Evolutionary conservation across 2,113 vertebrate species (phyloP).

Genomic region (Empidonax alnorum): DNA sequence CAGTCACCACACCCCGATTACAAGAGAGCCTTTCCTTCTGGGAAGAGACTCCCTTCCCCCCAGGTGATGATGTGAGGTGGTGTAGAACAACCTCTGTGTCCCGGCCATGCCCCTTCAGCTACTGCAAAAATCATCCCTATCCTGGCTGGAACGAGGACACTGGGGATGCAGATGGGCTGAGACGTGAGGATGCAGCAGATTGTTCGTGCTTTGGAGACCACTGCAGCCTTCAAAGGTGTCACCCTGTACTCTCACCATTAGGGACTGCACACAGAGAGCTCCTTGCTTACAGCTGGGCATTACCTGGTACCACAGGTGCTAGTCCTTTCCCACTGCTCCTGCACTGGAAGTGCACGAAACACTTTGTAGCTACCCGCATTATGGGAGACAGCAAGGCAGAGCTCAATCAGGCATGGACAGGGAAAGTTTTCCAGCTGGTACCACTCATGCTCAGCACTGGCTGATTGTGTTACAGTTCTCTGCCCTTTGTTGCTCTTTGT

Average conservation of each 20-base stretch:
- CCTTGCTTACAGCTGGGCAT: not conserved
- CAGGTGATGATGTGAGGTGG: not conserved
- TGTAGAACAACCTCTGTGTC: not conserved
- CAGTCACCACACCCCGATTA: not conserved
- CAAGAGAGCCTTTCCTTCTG: not conserved
- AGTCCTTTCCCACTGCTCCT: not conserved
- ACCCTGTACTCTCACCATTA: rapidly evolving
- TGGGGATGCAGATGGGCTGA: rapidly evolving
- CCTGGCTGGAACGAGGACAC: not conserved
- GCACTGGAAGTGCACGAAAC: not conserved
- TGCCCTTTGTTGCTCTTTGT: slow-evolving; percentile 36
- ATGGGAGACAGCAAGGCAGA: not conserved
- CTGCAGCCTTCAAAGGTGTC: not conserved
- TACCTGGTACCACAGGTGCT: not conserved
- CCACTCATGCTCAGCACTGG: not conserved
- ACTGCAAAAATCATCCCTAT: not conserved
- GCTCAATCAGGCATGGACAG: not conserved
- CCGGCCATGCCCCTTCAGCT: not conserved
- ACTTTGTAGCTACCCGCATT: not conserved
- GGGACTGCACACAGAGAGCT: not conserved
- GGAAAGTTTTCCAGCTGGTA: slow-evolving; percentile 5
- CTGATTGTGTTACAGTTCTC: not conserved
- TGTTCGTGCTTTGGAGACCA: not conserved
- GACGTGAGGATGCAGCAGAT: not conserved
- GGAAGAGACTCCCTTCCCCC: not conserved